phyloP scores from a whole-genome alignment of 2,113 vertebrate species.

The Agelaius tricolor region DNA sequence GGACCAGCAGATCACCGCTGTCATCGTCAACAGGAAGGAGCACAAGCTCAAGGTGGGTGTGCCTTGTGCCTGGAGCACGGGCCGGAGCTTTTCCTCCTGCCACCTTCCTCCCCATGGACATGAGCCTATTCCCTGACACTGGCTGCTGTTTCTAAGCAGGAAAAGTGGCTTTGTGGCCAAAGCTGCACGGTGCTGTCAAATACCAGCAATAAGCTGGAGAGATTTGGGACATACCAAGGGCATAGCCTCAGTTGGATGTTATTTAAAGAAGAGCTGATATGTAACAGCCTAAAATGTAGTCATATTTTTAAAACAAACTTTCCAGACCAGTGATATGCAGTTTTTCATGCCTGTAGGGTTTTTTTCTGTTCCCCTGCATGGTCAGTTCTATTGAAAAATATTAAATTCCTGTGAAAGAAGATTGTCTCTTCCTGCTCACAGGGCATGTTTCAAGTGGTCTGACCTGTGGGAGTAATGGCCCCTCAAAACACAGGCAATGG shows the following conservation, averaged over 20 bases:
- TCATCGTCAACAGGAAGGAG: conserved; percentile 98
- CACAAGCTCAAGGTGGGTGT: conserved; percentile 92
- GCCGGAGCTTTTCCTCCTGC: not conserved
- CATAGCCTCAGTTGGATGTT: not conserved
- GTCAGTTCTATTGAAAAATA: conserved; percentile 28
- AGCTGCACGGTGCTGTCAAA: not conserved
- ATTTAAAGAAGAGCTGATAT: conserved; percentile 6
- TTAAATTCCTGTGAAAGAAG: conserved; percentile 26
- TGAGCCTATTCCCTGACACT: not conserved
- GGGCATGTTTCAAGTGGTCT: not conserved
- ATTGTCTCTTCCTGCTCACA: not conserved
- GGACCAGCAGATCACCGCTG: conserved; percentile 98
- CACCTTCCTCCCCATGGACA: not conserved
- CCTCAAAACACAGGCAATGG: not conserved
- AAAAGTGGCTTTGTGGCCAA: not conserved
- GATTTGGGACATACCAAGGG: not conserved
- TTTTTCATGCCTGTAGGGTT: not conserved
- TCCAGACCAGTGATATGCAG: not conserved
- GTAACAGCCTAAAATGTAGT: not conserved
- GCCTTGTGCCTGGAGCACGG: fast-evolving
- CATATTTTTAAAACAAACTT: conserved; percentile 42
- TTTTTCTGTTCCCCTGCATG: not conserved
- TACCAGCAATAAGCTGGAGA: not conserved
- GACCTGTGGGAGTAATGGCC: not conserved
- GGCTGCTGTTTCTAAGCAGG: not conserved